Base-by-base conservation (phyloP, 2,797 vertebrate species). In the Mastacembelus armatus region DNA sequence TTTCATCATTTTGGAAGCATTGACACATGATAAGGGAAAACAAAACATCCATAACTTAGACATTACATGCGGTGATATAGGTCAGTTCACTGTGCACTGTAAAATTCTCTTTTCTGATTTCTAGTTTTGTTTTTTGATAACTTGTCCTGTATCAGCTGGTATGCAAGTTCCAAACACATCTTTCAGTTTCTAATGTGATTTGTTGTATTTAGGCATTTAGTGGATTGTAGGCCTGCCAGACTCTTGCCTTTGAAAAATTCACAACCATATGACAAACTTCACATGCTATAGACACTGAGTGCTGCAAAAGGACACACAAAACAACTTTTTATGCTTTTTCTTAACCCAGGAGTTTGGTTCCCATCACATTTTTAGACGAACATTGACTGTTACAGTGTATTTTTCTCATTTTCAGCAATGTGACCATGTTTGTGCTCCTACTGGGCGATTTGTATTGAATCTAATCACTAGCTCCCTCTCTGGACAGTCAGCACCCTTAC, bases 251-350 rank as follows among this genome's bases (percentile, higher is more conserved):
- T 75, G 58, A 19, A 64, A 71, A 56, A 45, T 78, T 85, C 71
- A 62, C 85, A 83, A 58, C 64, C 75, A 60, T 43, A 64, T 79
- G 86, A 71, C 70, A 81, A 70, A 83, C 57, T 78, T 85, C 79
- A 83, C 78, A 77, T 68, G 67, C 85, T 72, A 43, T 43, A 43
- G 47, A 3, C 44, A 33, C 3, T 0, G 40, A 38, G 14, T 24
- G 58, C 68, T 48, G 55, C 39, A 47, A 57, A 38, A 7, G 35
- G 44, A 44, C 60, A 24, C 44, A 80, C 63, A 71, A 42, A 43
- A 16, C n/a, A 19, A 22, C 44, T 61, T 59, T 65, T 78, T 50
- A 71, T 68, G 22, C 16, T 21, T 33, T 45, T 11, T 29, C 10
- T 40, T 55, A 48, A 15, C 10, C 10, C 16, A 3, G 9, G 22